Conservation (phyloP, 2,888 invertebrate genomes). For the Apeira syringaria region DNA sequence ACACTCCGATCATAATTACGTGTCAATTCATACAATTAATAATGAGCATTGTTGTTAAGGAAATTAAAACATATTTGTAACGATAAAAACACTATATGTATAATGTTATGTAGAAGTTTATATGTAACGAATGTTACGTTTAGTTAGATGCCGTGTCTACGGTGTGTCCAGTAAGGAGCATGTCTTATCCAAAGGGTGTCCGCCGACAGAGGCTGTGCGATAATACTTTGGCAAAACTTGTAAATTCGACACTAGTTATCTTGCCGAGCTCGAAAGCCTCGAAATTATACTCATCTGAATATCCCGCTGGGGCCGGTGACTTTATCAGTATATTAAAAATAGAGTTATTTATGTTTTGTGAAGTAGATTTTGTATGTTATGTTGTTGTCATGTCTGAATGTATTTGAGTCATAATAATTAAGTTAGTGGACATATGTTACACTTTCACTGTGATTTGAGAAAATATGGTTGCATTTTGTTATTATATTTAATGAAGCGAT, state of each 20-base stretch:
- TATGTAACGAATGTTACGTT: conserved; percentile 58
- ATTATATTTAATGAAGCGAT: conserved; percentile 41
- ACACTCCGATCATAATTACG: conserved; percentile 58
- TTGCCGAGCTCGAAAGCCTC: conserved; percentile 16
- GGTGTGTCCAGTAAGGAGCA: conserved; percentile 35
- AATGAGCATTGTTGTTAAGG: conserved; percentile 78
- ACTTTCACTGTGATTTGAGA: conserved; percentile 79
- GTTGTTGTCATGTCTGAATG: conserved; percentile 60
- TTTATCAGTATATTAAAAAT: conserved; percentile 49
- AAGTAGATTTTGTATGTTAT: conserved; percentile 62
- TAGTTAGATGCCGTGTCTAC: conserved; percentile 55
- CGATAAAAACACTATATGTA: conserved; percentile 50
- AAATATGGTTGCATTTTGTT: conserved; percentile 68
- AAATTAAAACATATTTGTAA: conserved; percentile 71
- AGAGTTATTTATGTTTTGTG: conserved; percentile 57
- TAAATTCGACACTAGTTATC: conserved; percentile 15
- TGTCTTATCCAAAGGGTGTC: conserved; percentile 11
- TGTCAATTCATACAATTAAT: conserved; percentile 81
- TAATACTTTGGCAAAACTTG: conserved; percentile 14
- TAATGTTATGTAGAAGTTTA: conserved; percentile 76
- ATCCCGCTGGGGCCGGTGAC: conserved; percentile 42
- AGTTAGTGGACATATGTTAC: conserved; percentile 76
- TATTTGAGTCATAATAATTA: conserved; percentile 74
- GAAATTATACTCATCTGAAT: conserved; percentile 35
- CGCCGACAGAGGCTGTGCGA: conserved; percentile 13